Evolutionary conservation across 2,888 invertebrate species (phyloP).

Genomic region (Pterostichus niger): DNA sequence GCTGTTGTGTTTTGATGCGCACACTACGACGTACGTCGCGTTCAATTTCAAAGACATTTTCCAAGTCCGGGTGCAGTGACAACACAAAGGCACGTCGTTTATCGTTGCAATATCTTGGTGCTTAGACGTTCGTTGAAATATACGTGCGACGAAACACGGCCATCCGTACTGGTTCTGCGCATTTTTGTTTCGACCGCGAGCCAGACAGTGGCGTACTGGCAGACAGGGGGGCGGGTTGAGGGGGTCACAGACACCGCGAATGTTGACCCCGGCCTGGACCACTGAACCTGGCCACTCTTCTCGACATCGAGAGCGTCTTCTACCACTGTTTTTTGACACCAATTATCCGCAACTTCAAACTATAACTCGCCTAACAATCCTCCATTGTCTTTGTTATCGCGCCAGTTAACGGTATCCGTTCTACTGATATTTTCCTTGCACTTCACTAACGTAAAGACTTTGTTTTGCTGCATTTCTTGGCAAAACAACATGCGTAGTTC

Average conservation of each 20-base stretch:
- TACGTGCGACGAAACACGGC: too few species aligned
- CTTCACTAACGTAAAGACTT: background rate
- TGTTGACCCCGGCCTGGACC: constrained; percentile 63
- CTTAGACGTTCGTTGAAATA: constrained; percentile 52
- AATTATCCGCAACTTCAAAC: constrained; percentile 43
- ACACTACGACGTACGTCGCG: constrained; percentile 71
- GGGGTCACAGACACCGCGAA: constrained; percentile 65
- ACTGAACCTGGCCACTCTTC: too few species aligned
- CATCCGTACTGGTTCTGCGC: constrained; percentile 67
- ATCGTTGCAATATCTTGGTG: constrained; percentile 57
- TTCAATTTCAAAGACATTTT: background rate
- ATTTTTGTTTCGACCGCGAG: constrained; percentile 68
- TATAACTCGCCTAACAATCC: constrained; percentile 31
- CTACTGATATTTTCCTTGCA: background rate
- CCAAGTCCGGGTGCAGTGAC: constrained; percentile 5
- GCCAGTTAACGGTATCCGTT: constrained; percentile 45
- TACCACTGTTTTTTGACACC: constrained; percentile 48
- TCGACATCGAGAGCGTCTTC: background rate
- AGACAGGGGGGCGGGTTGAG: constrained; percentile 18
- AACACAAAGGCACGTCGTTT: constrained; percentile 46
- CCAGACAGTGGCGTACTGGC: constrained; percentile 60
- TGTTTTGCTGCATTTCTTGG: constrained; percentile 55
- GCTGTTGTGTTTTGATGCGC: constrained; percentile 74
- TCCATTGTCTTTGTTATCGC: constrained; percentile 51
- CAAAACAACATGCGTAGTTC: constrained; percentile 46